Percentiles rank a stretch among this genome's conserved stretches.
These are phyloP conservation scores for Felis chaus DNA, from an alignment of 2,113 vertebrate species.

Conservation along the genomic window DNA sequence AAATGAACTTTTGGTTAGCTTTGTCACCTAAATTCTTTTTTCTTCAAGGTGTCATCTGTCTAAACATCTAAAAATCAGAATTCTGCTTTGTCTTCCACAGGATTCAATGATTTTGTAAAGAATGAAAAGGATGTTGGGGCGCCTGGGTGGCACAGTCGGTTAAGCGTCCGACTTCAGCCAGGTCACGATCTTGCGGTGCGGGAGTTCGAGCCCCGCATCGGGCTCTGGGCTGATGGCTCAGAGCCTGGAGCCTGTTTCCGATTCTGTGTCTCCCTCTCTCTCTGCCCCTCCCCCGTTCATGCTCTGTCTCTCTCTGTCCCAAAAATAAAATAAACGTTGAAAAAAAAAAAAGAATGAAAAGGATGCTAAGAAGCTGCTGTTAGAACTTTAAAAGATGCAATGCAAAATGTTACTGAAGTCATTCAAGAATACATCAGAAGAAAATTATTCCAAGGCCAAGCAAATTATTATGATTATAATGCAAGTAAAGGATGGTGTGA, in stretches of 20 bases:
- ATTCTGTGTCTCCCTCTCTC: too few species aligned
- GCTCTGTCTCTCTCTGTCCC: too few species aligned
- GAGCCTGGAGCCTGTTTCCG: too few species aligned
- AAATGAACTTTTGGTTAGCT: not conserved
- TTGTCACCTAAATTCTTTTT: not conserved
- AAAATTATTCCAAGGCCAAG: conserved; percentile 33
- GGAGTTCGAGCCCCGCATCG: too few species aligned
- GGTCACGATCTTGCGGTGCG: too few species aligned
- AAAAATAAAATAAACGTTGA: too few species aligned
- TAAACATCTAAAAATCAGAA: not conserved
- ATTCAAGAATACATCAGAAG: conserved; percentile 69
- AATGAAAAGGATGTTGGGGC: not conserved
- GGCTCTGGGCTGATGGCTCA: too few species aligned
- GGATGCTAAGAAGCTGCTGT: conserved; percentile 83
- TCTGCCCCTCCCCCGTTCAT: too few species aligned
- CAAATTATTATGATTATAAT: not conserved
- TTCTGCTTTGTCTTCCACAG: not conserved
- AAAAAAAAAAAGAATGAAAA: not conserved
- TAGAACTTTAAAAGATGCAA: conserved; percentile 91
- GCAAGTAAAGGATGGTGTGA: not conserved
- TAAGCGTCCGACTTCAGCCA: too few species aligned
- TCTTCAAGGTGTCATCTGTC: not conserved
- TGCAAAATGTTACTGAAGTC: conserved; percentile 78
- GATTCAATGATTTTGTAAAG: not conserved
- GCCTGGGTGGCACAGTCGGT: too few species aligned